These are phyloP conservation scores for Chrysochloris asiatica DNA, from an alignment of 2,113 vertebrate genomes.

Conservation along the genomic window DNA sequence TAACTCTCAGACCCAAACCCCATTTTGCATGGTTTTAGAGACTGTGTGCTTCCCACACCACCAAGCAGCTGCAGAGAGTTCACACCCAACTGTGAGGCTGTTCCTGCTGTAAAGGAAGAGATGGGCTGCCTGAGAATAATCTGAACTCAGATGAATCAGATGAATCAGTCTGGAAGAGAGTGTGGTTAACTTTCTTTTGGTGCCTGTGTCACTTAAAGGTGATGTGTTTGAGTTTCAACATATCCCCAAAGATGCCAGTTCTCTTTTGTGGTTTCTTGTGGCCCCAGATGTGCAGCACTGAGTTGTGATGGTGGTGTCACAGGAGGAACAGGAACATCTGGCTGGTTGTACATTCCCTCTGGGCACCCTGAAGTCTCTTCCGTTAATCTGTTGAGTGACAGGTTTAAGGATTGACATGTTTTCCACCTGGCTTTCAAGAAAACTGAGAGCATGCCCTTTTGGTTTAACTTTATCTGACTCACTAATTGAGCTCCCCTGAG, in stretches of 20 bases:
- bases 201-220: neutral
- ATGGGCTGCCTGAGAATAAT: neutral
- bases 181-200: neutral
- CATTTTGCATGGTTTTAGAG: neutral
- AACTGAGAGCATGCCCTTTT: constrained; percentile 66
- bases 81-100: fast-evolving
- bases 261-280: constrained; percentile 30
- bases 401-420: constrained; percentile 68
- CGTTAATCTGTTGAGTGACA: constrained; percentile 78
- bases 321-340: constrained; percentile 67
- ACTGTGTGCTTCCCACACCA: neutral
- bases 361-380: constrained; percentile 63
- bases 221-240: neutral
- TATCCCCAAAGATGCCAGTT: neutral
- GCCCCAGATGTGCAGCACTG: constrained; percentile 6
- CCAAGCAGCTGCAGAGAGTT: neutral
- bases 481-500: constrained; percentile 73
- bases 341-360: constrained; percentile 52
- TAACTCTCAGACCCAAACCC: neutral
- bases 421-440: constrained; percentile 74
- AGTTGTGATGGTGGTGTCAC: neutral
- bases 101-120: neutral
- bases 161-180: neutral
- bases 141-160: neutral
- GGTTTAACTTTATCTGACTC: constrained; percentile 72